Evolutionary conservation across 2,888 invertebrate genomes (phyloP).

Genomic region (Mylabris sibirica): DNA sequence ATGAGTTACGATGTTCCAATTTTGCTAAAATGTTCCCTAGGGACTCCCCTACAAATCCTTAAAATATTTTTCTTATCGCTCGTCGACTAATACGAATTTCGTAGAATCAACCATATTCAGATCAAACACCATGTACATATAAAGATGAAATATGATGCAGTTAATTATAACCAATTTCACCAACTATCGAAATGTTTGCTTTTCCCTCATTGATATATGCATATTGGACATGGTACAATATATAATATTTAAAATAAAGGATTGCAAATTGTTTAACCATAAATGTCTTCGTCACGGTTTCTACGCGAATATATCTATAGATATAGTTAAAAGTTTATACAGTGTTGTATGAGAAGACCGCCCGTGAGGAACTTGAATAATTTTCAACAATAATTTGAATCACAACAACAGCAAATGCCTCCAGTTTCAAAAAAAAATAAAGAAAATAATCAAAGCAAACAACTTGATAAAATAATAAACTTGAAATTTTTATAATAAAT

Average conservation of each 20-base stretch:
- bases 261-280: conserved; percentile 11
- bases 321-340: too few relatives aligned
- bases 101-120: too few relatives aligned
- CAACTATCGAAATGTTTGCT: conserved; percentile 6
- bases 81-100: too few relatives aligned
- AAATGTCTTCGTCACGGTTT: conserved; percentile 13
- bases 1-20: too few relatives aligned
- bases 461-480: background rate
- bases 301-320: background rate
- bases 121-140: too few relatives aligned
- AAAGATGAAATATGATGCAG: conserved; percentile 3
- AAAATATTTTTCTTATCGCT: too few relatives aligned
- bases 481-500: too few relatives aligned
- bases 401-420: background rate
- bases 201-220: background rate
- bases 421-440: background rate
- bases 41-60: too few relatives aligned
- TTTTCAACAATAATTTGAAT: conserved; percentile 9
- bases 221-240: background rate
- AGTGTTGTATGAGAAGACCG: background rate
- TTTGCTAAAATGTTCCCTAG: too few relatives aligned
- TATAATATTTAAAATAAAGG: conserved; percentile 11
- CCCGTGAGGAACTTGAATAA: conserved; percentile 12
- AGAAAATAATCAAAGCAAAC: background rate
- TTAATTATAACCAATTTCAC: conserved; percentile 7